Percentiles rank a stretch among this genome's conserved stretches.
Evolutionary conservation across 2,113 vertebrate genomes (phyloP).

Genomic region (Orientallactaga bullata): DNA sequence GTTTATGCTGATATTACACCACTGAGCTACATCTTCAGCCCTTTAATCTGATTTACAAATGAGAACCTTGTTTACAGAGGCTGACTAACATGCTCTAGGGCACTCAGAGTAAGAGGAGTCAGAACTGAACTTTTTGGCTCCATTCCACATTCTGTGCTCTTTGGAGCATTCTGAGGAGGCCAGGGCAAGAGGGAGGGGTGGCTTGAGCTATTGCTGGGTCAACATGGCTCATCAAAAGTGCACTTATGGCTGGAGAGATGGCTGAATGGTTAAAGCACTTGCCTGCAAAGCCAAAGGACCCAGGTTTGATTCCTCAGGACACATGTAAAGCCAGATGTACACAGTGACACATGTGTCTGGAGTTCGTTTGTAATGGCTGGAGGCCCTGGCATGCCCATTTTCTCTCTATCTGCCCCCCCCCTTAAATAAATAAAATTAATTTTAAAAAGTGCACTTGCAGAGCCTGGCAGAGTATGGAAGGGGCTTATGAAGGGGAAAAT

Average conservation of each 20-base stretch:
- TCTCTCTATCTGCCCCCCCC: too few species aligned
- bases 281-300: too few species aligned
- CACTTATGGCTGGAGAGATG: too few species aligned
- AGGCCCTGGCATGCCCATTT: too few species aligned
- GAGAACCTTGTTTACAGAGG: too few species aligned
- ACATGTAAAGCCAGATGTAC: too few species aligned
- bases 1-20: background rate
- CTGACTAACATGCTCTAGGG: too few species aligned
- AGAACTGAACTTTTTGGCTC: background rate
- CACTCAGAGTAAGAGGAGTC: background rate
- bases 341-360: too few species aligned
- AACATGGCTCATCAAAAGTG: background rate
- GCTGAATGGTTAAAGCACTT: too few species aligned
- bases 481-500: slow-evolving; percentile 5
- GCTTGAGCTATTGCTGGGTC: fast-evolving
- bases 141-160: background rate
- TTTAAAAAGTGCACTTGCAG: background rate
- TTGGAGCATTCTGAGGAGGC: background rate
- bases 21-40: background rate
- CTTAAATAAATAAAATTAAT: too few species aligned
- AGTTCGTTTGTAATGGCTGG: too few species aligned
- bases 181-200: fast-evolving
- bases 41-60: background rate
- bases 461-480: background rate
- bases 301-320: too few species aligned